These are phyloP conservation scores for Planococcus citri DNA, from an alignment of 1,140 invertebrate genomes.

Conservation along the genomic window DNA sequence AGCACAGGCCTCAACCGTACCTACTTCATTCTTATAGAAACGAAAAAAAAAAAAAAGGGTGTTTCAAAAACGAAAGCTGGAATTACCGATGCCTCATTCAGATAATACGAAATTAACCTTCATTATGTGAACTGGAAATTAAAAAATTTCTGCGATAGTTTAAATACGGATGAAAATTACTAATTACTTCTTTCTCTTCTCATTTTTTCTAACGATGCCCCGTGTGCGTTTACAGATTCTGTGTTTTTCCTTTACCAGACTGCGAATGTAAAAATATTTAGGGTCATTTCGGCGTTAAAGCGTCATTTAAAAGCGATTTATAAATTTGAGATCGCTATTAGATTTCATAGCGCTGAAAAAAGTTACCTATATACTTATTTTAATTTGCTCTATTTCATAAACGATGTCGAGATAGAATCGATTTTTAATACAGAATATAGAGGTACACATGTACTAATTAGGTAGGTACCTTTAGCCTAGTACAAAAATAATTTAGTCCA, in stretches of 20 bases:
- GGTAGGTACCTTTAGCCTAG: too few relatives aligned
- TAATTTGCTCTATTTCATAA: too few relatives aligned
- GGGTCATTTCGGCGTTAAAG: neutral
- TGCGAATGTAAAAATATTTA: neutral
- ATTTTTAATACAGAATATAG: too few relatives aligned
- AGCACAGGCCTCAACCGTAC: too few relatives aligned
- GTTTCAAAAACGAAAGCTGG: neutral
- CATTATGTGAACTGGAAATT: constrained; percentile 3
- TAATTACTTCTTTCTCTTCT: neutral
- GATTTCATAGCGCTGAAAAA: too few relatives aligned
- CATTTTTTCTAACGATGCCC: too few relatives aligned
- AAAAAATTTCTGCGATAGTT: neutral
- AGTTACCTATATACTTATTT: too few relatives aligned
- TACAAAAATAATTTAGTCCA: too few relatives aligned
- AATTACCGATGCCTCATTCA: neutral
- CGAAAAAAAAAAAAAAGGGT: neutral
- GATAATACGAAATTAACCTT: neutral
- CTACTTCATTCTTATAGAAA: neutral
- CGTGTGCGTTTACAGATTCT: too few relatives aligned
- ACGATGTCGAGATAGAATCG: too few relatives aligned
- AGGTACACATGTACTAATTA: too few relatives aligned
- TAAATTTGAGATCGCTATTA: neutral
- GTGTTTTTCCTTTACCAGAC: too few relatives aligned
- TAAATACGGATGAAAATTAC: neutral
- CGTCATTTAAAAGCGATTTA: neutral